Percentiles rank a stretch among this genome's conserved stretches.
Conservation (phyloP, 2,797 vertebrate species). For the Pantherophis alleghaniensis region DNA sequence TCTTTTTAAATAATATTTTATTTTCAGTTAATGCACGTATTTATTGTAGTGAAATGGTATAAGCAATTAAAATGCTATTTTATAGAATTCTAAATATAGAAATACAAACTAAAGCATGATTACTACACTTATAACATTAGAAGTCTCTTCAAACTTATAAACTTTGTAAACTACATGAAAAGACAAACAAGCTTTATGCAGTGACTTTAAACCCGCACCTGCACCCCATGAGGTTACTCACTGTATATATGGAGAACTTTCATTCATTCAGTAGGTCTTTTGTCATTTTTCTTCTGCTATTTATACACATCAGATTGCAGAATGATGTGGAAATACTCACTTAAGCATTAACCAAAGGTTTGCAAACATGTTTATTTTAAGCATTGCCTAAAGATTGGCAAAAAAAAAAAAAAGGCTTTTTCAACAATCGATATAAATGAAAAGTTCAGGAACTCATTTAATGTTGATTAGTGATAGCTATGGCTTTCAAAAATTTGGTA, state of each 20-base stretch:
- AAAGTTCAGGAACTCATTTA: not conserved
- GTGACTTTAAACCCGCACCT: not conserved
- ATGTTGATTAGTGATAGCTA: slow-evolving; percentile 2
- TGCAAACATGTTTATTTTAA: slow-evolving; percentile 41
- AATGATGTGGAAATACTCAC: slow-evolving; percentile 39
- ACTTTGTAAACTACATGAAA: not conserved
- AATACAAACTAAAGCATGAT: not conserved
- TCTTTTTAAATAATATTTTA: not conserved
- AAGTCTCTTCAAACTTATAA: not conserved
- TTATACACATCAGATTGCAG: slow-evolving; percentile 53
- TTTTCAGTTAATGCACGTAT: not conserved
- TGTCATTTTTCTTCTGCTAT: slow-evolving; percentile 45
- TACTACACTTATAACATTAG: not conserved
- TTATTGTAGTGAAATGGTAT: not conserved
- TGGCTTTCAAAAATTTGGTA: not conserved
- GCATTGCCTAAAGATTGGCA: slow-evolving; percentile 46
- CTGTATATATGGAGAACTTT: slow-evolving; percentile 38
- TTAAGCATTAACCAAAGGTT: slow-evolving; percentile 64
- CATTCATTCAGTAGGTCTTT: slow-evolving; percentile 27
- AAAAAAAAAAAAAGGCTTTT: slow-evolving; percentile 30
- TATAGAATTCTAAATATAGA: not conserved
- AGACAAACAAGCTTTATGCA: slow-evolving; percentile 19
- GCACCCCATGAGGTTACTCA: slow-evolving; percentile 48
- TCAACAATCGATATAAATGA: slow-evolving; percentile 7
- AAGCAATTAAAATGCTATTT: not conserved